Base-by-base conservation (phyloP, 2,797 vertebrate species). In the Jordanella pulchra region DNA sequence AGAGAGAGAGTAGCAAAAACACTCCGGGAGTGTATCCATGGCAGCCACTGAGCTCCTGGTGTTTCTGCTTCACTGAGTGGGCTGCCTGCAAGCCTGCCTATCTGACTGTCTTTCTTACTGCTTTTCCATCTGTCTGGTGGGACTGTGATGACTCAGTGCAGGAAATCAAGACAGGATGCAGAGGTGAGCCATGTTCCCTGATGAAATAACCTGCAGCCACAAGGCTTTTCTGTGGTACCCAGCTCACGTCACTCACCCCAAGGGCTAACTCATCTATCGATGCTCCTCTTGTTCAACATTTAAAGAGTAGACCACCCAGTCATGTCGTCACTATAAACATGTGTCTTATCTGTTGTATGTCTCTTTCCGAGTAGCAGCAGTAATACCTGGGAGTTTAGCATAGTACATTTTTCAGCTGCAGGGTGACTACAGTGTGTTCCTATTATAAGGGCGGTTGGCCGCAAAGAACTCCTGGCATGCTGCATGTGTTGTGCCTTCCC, bases 1-100 rank as follows among this genome's bases (percentile, higher is more conserved):
- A 76, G 79, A 76, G 71, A 82, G 87, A 79, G 86, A 79, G 78
- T 72, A 73, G 79, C 70, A 74, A 32, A 83, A 65, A 84, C 85
- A 84, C 86, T 88, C 89, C 82, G 84, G 86, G 78, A 90, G 88
- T 86, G 91, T 92, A 87, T 90, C 90, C 91, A 92, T 92, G 91
- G 91, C 87, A 91, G 90, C 90, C 80, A 65, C 77, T 77, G 88
- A 91, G 88, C 86, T 90, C 84, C 85, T 83, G 75, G 84, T 86
- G 87, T 86, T 87, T 89, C 89, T 90, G 89, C 86, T 89, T 70
- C 80, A 83, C 73, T 89, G 91, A 90, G 89, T 89, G 89, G 89
- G 86, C 89, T 78, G 90, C 67, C 81, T 84, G 83, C 50, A 69
- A 50, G 70, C 7, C 67, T 76, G 48, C 50, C 81, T 28, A 27